Conservation (phyloP, 2,888 invertebrate species). For the Drosophila melanosoma region DNA sequence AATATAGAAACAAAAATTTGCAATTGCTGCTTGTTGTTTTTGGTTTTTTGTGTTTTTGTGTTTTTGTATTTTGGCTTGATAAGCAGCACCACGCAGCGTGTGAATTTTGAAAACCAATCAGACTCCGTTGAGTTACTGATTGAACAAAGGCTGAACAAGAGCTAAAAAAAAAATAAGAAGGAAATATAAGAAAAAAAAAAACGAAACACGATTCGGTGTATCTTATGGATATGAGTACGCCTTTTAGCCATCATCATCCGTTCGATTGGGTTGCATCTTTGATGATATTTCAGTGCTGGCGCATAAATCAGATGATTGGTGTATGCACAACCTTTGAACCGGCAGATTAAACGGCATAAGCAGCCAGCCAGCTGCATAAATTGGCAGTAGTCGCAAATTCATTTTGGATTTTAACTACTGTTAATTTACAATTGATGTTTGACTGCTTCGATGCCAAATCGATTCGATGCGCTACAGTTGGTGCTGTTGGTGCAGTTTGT, state of each 20-base stretch:
- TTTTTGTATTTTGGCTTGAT: conserved; percentile 42
- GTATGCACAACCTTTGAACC: conserved; percentile 57
- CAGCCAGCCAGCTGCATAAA: conserved; percentile 57
- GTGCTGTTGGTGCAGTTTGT: conserved; percentile 16
- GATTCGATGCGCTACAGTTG: conserved; percentile 62
- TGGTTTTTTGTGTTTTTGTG: conserved; percentile 10
- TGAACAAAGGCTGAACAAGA: conserved; percentile 31
- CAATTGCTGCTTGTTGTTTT: conserved; percentile 10
- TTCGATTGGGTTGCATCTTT: conserved; percentile 18
- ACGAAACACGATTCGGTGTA: not conserved
- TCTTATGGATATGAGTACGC: conserved; percentile 18
- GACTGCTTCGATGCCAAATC: conserved; percentile 62
- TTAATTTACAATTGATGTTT: conserved; percentile 74
- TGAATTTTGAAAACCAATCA: conserved; percentile 68
- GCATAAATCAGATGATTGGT: conserved; percentile 36
- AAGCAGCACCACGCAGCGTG: conserved; percentile 66
- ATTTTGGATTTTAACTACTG: conserved; percentile 72
- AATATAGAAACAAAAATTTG: conserved; percentile 44
- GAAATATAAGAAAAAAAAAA: no score
- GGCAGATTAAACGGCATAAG: conserved; percentile 47
- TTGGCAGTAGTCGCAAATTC: conserved; percentile 53
- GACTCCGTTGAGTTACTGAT: conserved; percentile 32
- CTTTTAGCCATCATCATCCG: conserved; percentile 43
- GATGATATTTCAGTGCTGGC: conserved; percentile 36
- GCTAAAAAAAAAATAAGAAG: not conserved